Conservation (phyloP, 2,888 invertebrate species). For the Sesamia inferens region DNA sequence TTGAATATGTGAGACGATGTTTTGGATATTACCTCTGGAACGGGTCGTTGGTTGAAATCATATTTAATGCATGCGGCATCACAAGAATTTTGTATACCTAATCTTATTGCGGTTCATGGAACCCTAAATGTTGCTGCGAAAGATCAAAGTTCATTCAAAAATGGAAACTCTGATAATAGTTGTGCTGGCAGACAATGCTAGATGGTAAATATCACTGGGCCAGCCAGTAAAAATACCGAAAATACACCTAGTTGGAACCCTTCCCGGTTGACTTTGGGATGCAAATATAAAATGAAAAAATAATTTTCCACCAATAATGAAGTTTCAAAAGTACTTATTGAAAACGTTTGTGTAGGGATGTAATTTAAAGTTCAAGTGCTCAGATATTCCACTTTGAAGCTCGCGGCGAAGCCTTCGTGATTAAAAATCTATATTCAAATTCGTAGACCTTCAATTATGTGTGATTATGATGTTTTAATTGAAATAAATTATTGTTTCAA, state of each 20-base stretch:
- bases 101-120: conserved; percentile 19
- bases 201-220: conserved; percentile 85
- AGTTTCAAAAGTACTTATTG: conserved; percentile 17
- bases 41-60: conserved; percentile 5
- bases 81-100: background rate
- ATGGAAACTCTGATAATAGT: conserved; percentile 78
- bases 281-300: conserved; percentile 11
- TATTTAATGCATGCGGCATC: background rate
- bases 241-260: conserved; percentile 61
- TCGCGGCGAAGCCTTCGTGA: conserved; percentile 17
- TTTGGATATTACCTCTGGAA: background rate
- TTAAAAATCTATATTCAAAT: conserved; percentile 21
- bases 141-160: conserved; percentile 82
- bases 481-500: conserved; percentile 7
- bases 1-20: conserved; percentile 10
- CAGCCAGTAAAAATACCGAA: conserved; percentile 74
- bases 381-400: conserved; percentile 28
- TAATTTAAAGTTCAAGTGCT: conserved; percentile 30
- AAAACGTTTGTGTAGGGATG: conserved; percentile 18
- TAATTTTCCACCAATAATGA: conserved; percentile 13
- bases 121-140: conserved; percentile 54
- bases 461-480: conserved; percentile 18
- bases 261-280: background rate
- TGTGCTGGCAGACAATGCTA: conserved; percentile 81
- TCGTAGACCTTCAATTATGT: conserved; percentile 5